Evolutionary conservation across 2,888 invertebrate genomes (phyloP), one percentile per base, ranked within the genome.

Genomic region (Ypsolopha sequella): DNA sequence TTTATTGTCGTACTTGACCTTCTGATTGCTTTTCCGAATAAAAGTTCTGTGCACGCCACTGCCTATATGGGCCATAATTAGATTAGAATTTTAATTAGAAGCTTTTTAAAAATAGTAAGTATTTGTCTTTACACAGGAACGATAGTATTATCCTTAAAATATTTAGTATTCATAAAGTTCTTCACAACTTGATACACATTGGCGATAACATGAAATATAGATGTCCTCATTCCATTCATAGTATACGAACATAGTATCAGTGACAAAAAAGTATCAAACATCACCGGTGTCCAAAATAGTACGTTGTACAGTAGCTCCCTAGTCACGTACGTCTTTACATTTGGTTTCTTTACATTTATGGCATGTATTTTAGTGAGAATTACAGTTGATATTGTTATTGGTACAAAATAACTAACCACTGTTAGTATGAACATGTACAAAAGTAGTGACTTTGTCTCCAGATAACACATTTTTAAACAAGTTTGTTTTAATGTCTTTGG

Each of bases 111-210:
- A n/a, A n/a, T n/a, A n/a, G n/a, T n/a, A n/a, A 43, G 14, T 43
- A 43, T 13, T 4, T 6, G 13, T 13, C 1, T 46, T 14, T 13
- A 47, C 11, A 13, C 14, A 38, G 47, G 47, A 36, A 36, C 13
- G 1, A 47, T 11, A 11, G 36, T 55, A 60, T 80, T 84, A 46
- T 78, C 73, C 52, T 73, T 79, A 61, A 80, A 80, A 65, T 79
- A 75, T 59, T 75, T 77, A 11, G 77, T 78, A 52, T 85, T 84
- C 72, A 80, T 76, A 58, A 81, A 77, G 58, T 79, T 80, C 56
- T 82, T 85, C 1, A 80, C 61, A 34, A 73, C 74, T 56, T 87
- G 84, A 60, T 85, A 87, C 6, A 85, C 63, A 66, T 87, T 87
- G 1, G 86, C 85, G n/a, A 80, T 64, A 0, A 78, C 64, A 61